Base-by-base conservation (phyloP, 2,113 vertebrate genomes). In the Desmodus rotundus region DNA sequence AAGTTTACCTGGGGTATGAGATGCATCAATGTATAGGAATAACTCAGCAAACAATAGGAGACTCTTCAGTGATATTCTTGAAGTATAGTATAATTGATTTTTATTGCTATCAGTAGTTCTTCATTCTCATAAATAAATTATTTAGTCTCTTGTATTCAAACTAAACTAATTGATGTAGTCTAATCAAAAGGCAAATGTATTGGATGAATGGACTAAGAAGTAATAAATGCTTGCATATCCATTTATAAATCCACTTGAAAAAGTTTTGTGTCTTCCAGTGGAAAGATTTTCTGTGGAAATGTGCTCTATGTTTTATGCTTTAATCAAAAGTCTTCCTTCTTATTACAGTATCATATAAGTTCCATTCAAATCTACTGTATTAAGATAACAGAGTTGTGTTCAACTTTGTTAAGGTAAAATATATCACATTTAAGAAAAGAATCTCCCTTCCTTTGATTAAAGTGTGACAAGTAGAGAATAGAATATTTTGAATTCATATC, bases 401-500 rank as follows among this genome's bases (percentile, higher is more conserved):
- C 12, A 86, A 52, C 36, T 95, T 95, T 89, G 36, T 33, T 92
- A 93, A 90, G 2, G 22, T 65, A 87, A 95, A 90, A 78, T 28
- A 43, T 65, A 74, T 38, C 41, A 89, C 26, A 38, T 90, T 92
- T 65, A 96, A 96, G 56, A 85, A 88, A 70, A 95, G 24, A 94
- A 85, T 36, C 38, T 88, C 38, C 43, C 33, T 91, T 91, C 33
- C 47, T 67, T 94, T 80, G 61, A 96, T 84, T 96, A 96, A 96
- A 90, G 24, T 33, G 83, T 73, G 38, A 84, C 45, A 97, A 93
- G 54, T 20, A 94, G 31, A 93, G 74, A 92, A 90, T 43, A 94
- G 65, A 36, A 67, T 94, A 89, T 72, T 88, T 93, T 96, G 86
- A 96, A 93, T 94, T 94, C 36, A 17, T 81, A 93, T 87, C 74